A percentile compares a stretch with the other conserved stretches of the same genome.
These are phyloP conservation scores for Gobio occitaniae DNA, from an alignment of 2,797 vertebrate genomes.

Conservation along the genomic window DNA sequence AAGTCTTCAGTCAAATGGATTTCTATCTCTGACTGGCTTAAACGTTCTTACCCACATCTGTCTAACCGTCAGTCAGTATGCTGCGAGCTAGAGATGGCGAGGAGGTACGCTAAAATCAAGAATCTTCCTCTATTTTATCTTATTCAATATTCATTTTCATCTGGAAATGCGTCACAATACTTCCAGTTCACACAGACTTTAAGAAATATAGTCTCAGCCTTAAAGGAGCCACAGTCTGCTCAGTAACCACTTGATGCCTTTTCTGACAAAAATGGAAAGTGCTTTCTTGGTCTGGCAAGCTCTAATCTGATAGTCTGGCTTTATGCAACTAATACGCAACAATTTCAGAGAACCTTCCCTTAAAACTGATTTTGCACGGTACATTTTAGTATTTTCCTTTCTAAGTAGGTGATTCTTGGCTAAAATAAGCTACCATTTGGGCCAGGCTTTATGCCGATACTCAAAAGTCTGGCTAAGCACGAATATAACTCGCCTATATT, in stretches of 20 bases:
- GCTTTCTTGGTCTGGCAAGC: not conserved
- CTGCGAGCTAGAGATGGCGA: not conserved
- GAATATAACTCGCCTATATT: not conserved
- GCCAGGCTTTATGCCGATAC: not conserved
- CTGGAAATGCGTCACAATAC: not conserved
- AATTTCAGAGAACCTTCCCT: not conserved
- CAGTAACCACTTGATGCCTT: not conserved
- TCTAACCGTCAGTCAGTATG: not conserved
- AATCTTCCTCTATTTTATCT: not conserved
- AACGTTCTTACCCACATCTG: not conserved
- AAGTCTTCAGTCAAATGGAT: not conserved
- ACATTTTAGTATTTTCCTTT: not conserved
- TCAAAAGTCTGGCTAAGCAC: slow-evolving; percentile 1
- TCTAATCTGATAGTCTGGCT: not conserved
- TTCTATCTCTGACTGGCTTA: not conserved
- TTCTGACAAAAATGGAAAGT: not conserved
- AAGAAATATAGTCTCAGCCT: not conserved
- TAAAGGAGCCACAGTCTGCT: not conserved
- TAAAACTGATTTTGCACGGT: not conserved
- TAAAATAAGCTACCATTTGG: not conserved
- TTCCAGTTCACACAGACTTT: not conserved
- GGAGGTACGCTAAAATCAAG: not conserved
- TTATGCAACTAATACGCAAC: not conserved
- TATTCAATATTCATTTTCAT: not conserved
- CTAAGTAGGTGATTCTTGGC: not conserved